These are phyloP conservation scores for Dendrocopos noguchii DNA, from an alignment of 2,113 vertebrate species.

Conservation along the genomic window DNA sequence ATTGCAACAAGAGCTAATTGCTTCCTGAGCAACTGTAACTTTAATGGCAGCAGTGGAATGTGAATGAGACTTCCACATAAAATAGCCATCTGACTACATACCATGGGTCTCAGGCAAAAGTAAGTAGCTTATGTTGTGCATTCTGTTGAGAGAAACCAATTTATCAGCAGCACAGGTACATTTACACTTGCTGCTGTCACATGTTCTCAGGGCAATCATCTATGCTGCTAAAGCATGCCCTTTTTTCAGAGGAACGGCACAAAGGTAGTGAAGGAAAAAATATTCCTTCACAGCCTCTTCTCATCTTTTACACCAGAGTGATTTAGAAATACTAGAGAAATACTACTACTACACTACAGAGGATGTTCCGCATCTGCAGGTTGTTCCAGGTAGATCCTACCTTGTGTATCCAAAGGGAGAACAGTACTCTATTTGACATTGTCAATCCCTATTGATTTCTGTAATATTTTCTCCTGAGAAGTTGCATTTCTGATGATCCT, in stretches of 20 bases:
- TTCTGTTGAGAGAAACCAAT: neutral
- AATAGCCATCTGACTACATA: neutral
- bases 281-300: neutral
- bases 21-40: neutral
- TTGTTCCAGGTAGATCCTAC: neutral
- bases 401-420: neutral
- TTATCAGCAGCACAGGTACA: neutral
- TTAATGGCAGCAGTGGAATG: neutral
- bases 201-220: neutral
- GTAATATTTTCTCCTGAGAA: neutral
- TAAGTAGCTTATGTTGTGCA: neutral
- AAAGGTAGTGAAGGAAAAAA: neutral
- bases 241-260: neutral
- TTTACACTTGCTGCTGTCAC: neutral
- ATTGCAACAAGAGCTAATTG: neutral
- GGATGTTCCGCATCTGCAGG: neutral
- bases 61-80: neutral
- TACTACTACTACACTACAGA: neutral
- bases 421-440: neutral
- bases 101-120: neutral
- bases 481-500: neutral
- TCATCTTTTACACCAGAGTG: neutral
- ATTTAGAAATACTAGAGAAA: neutral
- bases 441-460: neutral
- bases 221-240: neutral